Base-by-base conservation (phyloP, 1,140 invertebrate genomes). In the Melipona quadrifasciata region DNA sequence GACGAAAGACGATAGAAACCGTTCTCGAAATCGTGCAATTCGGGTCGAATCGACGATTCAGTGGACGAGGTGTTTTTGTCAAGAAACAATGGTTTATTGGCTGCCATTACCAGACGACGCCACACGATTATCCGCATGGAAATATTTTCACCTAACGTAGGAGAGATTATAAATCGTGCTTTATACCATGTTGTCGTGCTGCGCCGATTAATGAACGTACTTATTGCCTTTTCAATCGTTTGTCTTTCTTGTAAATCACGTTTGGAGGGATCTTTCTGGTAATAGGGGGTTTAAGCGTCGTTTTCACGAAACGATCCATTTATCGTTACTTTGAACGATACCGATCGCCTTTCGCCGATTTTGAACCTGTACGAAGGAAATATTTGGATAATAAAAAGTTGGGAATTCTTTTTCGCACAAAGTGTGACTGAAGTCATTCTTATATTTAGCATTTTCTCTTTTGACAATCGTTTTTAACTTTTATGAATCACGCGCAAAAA, bases 41-140 rank as follows among this genome's bases (percentile, higher is more conserved):
- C 47, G 47, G 47, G 47, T 67, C 64, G 34, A 39, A 53, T 12
- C 47, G 12, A 34, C 67, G 61, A 78, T 67, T 67, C 39, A 53
- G 11, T 12, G 61, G 19, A n/a, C 61, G 17, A 2, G 34, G n/a
- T 21, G 17, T 67, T 21, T 67, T 78, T 78, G 51, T 47, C 76
- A 55, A 77, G 74, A 47, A 64, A 78, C 64, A 67, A 78, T 78
- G 47, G 47, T 34, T 67, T 64, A 77, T 77, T 65, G 74, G 31
- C 74, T n/a, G 39, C 74, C 64, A 76, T 64, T 76, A 76, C 61
- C 24, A 76, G 21, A 14, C 73, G 73, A 31, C 14, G 31, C 27
- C 21, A 24, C 17, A 27, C 31, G 55, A 75, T 75, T 39, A 58
- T 61, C 51, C 21, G 21, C 14, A 39, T 47, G 55, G 14, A 58